Evolutionary conservation across 64 coral and sea anemone genomes (phyloP).

Genomic region (Catalaphyllia jardinei): DNA sequence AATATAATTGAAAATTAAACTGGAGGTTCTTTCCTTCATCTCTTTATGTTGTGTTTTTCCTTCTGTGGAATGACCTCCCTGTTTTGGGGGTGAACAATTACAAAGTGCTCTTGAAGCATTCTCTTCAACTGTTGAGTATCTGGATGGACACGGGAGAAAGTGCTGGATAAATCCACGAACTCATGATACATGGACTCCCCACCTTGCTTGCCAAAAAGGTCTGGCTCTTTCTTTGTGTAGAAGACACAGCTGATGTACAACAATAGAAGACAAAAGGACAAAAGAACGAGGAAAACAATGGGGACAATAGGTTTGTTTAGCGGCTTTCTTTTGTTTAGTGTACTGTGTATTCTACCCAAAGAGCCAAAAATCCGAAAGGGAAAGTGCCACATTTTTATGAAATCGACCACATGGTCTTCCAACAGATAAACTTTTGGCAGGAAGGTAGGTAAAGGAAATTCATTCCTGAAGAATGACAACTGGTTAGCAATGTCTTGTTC

Average conservation of each 20-base stretch:
- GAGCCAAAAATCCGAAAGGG: slow-evolving; percentile 14
- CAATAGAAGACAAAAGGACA: no score
- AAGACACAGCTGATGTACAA: no score
- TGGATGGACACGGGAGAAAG: slow-evolving; percentile 21
- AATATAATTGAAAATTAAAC: no score
- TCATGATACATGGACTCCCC: slow-evolving; percentile 30
- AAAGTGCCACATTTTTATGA: slow-evolving; percentile 13
- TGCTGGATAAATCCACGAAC: slow-evolving; percentile 10
- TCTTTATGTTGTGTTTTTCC: slow-evolving; percentile 8
- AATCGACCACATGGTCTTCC: slow-evolving; percentile 32
- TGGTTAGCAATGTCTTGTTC: slow-evolving; percentile 3
- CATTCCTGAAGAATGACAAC: background rate
- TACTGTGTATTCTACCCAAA: no score
- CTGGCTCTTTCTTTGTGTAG: no score
- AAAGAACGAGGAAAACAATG: no score
- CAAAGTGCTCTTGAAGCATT: slow-evolving; percentile 35
- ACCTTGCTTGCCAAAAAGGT: slow-evolving; percentile 37
- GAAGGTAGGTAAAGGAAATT: background rate
- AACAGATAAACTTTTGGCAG: slow-evolving; percentile 33
- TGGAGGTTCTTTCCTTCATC: no score
- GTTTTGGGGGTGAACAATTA: slow-evolving; percentile 27
- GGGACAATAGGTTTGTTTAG: no score
- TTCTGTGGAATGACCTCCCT: slow-evolving; percentile 42
- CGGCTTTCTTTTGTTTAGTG: no score
- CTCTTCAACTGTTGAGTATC: slow-evolving; percentile 7